phyloP scores from a whole-genome alignment of 2,888 invertebrate genomes.

The Muschampia plurimacula region DNA sequence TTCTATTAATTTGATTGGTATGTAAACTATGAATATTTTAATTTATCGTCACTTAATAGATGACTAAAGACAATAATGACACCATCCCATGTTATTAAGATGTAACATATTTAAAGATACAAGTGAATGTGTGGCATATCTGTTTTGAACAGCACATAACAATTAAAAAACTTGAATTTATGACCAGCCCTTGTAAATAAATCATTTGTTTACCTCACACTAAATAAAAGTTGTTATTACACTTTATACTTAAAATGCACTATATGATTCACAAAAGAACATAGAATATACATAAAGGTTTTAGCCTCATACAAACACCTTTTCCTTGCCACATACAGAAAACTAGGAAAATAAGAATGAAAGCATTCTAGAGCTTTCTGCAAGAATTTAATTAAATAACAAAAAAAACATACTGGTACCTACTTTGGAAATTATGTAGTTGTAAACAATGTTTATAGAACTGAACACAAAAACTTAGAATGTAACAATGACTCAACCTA shows the following conservation, averaged over 20 bases:
- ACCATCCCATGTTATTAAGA: neutral
- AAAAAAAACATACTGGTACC: conserved; percentile 23
- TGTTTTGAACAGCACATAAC: conserved; percentile 23
- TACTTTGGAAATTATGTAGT: conserved; percentile 43
- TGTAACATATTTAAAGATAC: conserved; percentile 11
- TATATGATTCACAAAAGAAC: conserved; percentile 44
- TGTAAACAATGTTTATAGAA: conserved; percentile 60
- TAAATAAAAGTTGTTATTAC: conserved; percentile 27
- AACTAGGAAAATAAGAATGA: conserved; percentile 9
- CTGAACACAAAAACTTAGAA: conserved; percentile 58
- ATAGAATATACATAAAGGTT: conserved; percentile 44
- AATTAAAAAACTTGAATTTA: conserved; percentile 23
- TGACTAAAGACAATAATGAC: neutral
- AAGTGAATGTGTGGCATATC: conserved; percentile 31
- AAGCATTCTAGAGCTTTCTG: conserved; percentile 31
- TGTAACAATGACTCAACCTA: conserved; percentile 83
- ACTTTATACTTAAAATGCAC: conserved; percentile 18
- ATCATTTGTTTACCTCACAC: conserved; percentile 10
- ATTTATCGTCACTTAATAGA: too few relatives aligned
- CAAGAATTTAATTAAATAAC: conserved; percentile 40
- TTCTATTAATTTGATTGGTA: neutral
- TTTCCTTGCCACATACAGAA: conserved; percentile 21
- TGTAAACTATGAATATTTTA: too few relatives aligned
- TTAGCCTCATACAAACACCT: conserved; percentile 43
- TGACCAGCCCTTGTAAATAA: conserved; percentile 29